Conservation (phyloP, 2,113 vertebrate species). For the Dasyurus viverrinus region DNA sequence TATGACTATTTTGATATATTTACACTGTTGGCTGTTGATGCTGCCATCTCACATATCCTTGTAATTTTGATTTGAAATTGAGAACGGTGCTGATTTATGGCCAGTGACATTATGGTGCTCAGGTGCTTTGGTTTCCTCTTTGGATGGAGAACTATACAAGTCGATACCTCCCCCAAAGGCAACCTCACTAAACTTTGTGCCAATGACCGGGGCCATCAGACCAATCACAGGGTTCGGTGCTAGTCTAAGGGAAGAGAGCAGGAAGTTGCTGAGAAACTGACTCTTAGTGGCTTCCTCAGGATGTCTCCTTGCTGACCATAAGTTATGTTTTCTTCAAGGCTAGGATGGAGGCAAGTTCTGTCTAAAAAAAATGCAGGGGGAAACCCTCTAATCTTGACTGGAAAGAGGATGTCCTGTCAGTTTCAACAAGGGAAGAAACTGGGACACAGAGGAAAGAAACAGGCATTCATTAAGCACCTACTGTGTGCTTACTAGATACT, state of each 20-base stretch:
- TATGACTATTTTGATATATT: background rate
- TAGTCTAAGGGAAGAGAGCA: background rate
- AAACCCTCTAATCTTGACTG: background rate
- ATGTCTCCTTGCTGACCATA: background rate
- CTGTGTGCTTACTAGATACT: background rate
- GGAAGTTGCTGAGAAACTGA: background rate
- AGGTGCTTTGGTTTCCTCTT: background rate
- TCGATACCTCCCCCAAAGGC: background rate
- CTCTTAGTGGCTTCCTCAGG: background rate
- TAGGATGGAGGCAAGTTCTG: background rate
- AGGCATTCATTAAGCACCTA: background rate
- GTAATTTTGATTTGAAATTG: background rate
- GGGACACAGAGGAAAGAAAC: background rate
- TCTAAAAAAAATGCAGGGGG: background rate
- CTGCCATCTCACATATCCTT: background rate
- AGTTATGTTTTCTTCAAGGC: background rate
- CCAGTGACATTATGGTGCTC: background rate
- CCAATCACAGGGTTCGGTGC: background rate
- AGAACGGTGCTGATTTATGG: background rate
- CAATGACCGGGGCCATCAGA: background rate
- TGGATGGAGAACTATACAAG: background rate
- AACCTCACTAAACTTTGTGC: background rate
- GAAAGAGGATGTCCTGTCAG: background rate
- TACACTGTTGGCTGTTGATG: background rate
- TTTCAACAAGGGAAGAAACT: background rate